phyloP scores from a whole-genome alignment of 2,888 invertebrate genomes.

The Ceramica pisi region DNA sequence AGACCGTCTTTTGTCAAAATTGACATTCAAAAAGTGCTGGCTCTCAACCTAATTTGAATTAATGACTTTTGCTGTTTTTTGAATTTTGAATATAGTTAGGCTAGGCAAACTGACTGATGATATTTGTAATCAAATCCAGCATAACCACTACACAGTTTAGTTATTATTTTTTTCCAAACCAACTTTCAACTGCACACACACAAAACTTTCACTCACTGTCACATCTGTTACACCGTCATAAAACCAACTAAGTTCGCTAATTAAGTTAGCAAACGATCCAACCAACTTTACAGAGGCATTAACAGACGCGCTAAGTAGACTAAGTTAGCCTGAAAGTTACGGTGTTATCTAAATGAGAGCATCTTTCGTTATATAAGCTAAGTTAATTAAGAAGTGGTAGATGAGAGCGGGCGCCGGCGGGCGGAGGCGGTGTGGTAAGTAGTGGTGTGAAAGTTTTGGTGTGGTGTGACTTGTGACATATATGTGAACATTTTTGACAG shows the following conservation, averaged over 20 bases:
- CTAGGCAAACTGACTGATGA: no score
- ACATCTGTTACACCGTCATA: constrained; percentile 71
- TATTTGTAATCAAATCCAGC: no score
- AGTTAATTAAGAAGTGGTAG: constrained; percentile 91
- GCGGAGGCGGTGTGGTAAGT: constrained; percentile 79
- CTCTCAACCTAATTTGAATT: no score
- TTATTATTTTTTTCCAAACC: background rate
- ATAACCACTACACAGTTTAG: no score
- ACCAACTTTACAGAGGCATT: constrained; percentile 76
- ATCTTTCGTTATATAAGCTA: constrained; percentile 91
- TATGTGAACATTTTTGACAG: background rate
- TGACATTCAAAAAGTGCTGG: no score
- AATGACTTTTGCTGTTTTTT: no score
- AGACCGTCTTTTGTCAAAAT: no score
- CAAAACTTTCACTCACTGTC: constrained; percentile 49
- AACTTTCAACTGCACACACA: constrained; percentile 13
- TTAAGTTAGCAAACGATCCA: constrained; percentile 74
- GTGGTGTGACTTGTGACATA: background rate
- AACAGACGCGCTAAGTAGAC: constrained; percentile 84
- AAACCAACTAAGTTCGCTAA: constrained; percentile 78
- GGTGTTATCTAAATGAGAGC: constrained; percentile 91
- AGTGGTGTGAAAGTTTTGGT: constrained; percentile 39
- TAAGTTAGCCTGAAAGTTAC: constrained; percentile 88
- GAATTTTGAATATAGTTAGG: no score
- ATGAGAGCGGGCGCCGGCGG: constrained; percentile 90